A percentile compares a stretch with the other conserved stretches of the same genome.
phyloP scores from a whole-genome alignment of 2,113 vertebrate species.

The Leptocoma aspasia region DNA sequence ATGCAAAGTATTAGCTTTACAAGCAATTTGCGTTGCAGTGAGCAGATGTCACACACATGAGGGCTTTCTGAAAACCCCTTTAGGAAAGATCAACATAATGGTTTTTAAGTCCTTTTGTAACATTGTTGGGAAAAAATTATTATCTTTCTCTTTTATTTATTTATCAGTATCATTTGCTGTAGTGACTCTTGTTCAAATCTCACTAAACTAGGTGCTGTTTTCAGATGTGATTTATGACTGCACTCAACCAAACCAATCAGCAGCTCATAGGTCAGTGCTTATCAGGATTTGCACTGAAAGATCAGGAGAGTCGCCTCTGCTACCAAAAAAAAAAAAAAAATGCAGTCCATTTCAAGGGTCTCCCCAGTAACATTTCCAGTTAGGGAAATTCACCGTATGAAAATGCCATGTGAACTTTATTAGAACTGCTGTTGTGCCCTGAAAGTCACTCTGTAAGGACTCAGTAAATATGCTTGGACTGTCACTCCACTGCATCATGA shows the following conservation, averaged over 20 bases:
- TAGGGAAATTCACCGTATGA: neutral
- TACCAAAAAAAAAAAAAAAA: neutral
- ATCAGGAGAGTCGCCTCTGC: neutral
- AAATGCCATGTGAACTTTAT: neutral
- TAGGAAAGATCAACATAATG: neutral
- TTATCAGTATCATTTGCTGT: neutral
- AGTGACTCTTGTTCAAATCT: neutral
- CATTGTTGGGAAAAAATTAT: neutral
- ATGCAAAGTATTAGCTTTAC: conserved; percentile 38
- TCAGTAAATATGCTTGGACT: neutral
- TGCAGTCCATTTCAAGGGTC: neutral
- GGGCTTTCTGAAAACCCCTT: neutral
- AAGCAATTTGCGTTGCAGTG: neutral
- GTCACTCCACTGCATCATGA: neutral
- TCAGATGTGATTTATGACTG: conserved; percentile 35
- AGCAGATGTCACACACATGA: conserved; percentile 20
- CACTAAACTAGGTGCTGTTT: neutral
- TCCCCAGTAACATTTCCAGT: neutral
- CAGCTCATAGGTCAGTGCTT: neutral
- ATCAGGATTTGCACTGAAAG: neutral
- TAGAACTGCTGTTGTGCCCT: neutral
- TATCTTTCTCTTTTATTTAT: neutral
- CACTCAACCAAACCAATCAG: neutral
- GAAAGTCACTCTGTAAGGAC: neutral
- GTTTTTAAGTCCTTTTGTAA: conserved; percentile 24